Percentiles rank a stretch among this genome's conserved stretches.
These are phyloP conservation scores for Cacoxenus indagator DNA, from an alignment of 2,888 invertebrate species.

Conservation along the genomic window DNA sequence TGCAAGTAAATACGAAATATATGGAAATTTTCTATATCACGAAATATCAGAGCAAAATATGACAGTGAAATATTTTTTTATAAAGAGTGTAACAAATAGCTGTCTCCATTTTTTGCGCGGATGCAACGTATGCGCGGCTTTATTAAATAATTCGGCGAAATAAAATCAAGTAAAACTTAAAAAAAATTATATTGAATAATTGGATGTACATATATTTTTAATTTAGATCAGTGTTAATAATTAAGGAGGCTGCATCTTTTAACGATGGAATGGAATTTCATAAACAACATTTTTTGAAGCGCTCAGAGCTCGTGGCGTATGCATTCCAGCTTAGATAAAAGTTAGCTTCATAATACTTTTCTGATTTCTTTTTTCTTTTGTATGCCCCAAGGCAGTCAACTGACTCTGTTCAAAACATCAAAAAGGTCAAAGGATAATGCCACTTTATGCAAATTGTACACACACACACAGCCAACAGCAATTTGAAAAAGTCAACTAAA, in stretches of 20 bases:
- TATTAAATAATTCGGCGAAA: constrained; percentile 23
- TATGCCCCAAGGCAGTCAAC: neutral
- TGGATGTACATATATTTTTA: neutral
- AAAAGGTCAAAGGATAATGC: neutral
- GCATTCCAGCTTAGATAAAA: neutral
- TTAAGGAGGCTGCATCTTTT: neutral
- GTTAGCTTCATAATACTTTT: neutral
- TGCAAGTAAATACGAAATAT: constrained; percentile 36
- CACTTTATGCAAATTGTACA: neutral
- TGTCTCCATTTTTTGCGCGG: neutral
- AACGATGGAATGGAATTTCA: neutral
- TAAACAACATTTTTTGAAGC: neutral
- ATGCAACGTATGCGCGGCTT: constrained; percentile 33
- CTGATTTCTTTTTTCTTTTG: neutral
- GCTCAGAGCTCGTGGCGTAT: no score
- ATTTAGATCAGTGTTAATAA: neutral
- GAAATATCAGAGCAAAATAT: neutral
- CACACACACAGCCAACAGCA: no score
- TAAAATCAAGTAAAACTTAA: constrained; percentile 10
- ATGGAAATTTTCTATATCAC: neutral
- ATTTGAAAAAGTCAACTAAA: no score
- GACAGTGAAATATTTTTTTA: neutral
- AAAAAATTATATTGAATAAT: neutral
- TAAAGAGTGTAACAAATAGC: neutral
- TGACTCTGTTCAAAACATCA: neutral